Percentiles rank a stretch among this genome's conserved stretches.
Conservation (phyloP, 92 coral and sea anemone genomes). For the Porites lobata region DNA sequence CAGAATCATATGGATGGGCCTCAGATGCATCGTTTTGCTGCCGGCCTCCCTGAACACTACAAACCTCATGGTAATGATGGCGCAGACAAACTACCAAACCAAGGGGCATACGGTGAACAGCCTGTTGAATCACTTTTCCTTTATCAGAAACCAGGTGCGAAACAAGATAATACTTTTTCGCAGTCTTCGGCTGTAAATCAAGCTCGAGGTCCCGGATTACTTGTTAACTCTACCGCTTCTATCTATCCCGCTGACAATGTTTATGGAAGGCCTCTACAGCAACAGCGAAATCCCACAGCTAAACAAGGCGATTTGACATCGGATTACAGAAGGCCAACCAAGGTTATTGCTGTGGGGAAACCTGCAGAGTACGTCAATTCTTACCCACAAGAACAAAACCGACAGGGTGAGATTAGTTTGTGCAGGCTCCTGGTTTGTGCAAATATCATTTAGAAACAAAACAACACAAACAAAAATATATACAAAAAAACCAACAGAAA, state of each 20-base stretch:
- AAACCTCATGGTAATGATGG: background rate
- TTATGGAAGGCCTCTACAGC: background rate
- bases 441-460: background rate
- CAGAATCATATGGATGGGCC: background rate
- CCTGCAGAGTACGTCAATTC: constrained; percentile 9
- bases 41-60: constrained; percentile 18
- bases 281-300: background rate
- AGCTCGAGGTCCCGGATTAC: background rate
- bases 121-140: no score
- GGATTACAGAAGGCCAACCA: constrained; percentile 15
- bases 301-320: background rate
- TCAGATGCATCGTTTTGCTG: constrained; percentile 13
- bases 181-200: background rate
- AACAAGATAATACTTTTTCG: background rate
- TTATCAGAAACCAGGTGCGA: background rate
- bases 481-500: no score
- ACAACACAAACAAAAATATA: no score
- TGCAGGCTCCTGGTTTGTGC: background rate
- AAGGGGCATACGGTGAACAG: background rate
- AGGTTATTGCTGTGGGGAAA: constrained; percentile 39
- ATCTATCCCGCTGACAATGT: background rate
- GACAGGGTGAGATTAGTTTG: constrained; percentile 7
- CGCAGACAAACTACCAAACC: background rate
- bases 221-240: background rate
- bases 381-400: background rate